Evolutionary conservation across 2,113 vertebrate genomes (phyloP), one percentile per base, ranked within the genome.

Genomic region (Dolichotis patagonum): DNA sequence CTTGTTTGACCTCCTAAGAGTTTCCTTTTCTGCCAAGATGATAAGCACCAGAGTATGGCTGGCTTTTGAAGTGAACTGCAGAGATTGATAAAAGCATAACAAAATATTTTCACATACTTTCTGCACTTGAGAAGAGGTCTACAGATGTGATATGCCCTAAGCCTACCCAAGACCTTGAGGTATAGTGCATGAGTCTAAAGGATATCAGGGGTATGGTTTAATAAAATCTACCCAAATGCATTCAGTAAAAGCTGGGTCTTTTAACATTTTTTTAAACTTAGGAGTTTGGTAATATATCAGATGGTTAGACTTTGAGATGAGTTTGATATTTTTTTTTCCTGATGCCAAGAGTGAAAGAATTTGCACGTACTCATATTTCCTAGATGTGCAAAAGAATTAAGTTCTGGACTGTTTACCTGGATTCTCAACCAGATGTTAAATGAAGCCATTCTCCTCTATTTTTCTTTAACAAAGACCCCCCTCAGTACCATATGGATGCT

Each of bases 91-190:
- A 90, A 97, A 94, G 78, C 38, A 92, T 97, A 92, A 90, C 49
- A 71, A 91, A 97, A 38, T n/a, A 89, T 93, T 96, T 95, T 77
- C 90, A 95, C 67, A 96, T 82, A 94, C 56, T 94, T 69, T 80
- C 78, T 65, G 58, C 46, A 88, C 92, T 77, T 49, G 38, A 62
- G 67, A 90, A 77, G 69, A 77, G 17, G 54, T 88, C 38, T 65
- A 41, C 38, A 75, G 95, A 62, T 86, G 80, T 94, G 83, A n/a
- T 52, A 62, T 24, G 43, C 75, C 49, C 89, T 87, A 63, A 69
- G 24, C 28, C 75, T 78, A 78, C 63, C 46, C 60, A 86, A 92
- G 52, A 75, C 93, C 91, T 91, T 78, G 71, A 94, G 69, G 17
- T 26, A 26, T 0, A 71, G 24, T 3, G 3, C 30, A n/a, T 20